Conservation (phyloP, 2,888 invertebrate species). For the Drosophila formosana region DNA sequence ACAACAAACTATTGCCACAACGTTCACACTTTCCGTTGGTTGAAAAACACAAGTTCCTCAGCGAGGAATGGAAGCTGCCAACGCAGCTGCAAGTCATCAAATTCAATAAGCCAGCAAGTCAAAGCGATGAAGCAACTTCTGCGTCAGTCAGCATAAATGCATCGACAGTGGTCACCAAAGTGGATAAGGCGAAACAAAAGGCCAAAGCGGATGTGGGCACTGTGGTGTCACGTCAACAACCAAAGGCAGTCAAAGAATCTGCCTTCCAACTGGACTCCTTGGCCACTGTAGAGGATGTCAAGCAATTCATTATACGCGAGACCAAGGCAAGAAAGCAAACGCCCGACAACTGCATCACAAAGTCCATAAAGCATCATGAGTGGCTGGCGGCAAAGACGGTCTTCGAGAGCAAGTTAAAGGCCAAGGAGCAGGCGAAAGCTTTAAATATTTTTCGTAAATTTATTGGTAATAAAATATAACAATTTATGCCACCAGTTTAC, state of each 20-base stretch:
- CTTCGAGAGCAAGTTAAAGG: slow-evolving; percentile 73
- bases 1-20: slow-evolving; percentile 61
- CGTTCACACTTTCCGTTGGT: slow-evolving; percentile 71
- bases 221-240: slow-evolving; percentile 36
- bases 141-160: slow-evolving; percentile 12
- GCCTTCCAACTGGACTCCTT: slow-evolving; percentile 64
- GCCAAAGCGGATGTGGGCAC: slow-evolving; percentile 68
- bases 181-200: slow-evolving; percentile 48
- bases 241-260: not conserved
- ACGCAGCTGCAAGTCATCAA: slow-evolving; percentile 13
- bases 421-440: slow-evolving; percentile 74
- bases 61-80: slow-evolving; percentile 62
- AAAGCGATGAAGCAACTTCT: slow-evolving; percentile 25
- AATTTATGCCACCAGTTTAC: slow-evolving; percentile 20
- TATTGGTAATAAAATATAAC: slow-evolving; percentile 80
- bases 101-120: not conserved
- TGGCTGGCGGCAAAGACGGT: slow-evolving; percentile 80
- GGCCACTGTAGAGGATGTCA: slow-evolving; percentile 69
- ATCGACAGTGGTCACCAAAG: slow-evolving; percentile 45
- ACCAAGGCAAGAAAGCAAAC: slow-evolving; percentile 65
- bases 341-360: slow-evolving; percentile 65
- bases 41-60: slow-evolving; percentile 60
- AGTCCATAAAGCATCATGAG: slow-evolving; percentile 74
- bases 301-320: slow-evolving; percentile 77
- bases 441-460: slow-evolving; percentile 81